A percentile compares a stretch with the other conserved stretches of the same genome.
phyloP scores from a whole-genome alignment of 1,140 invertebrate genomes.

The Drosophila ficusphila region DNA sequence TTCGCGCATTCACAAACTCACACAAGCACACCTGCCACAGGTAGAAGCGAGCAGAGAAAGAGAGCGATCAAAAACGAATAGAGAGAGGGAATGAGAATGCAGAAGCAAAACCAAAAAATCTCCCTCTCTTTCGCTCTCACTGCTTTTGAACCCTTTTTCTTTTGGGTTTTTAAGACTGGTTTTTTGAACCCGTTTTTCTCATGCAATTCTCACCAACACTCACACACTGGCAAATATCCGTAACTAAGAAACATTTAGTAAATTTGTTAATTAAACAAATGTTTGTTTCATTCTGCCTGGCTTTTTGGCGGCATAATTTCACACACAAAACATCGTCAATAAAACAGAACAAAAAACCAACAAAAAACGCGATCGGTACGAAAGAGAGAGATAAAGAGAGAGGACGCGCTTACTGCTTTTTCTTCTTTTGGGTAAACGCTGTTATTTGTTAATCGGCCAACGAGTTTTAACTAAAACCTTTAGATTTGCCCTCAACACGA shows the following conservation, averaged over 20 bases:
- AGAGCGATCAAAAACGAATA: conserved; percentile 1
- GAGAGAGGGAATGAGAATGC: conserved; percentile 1
- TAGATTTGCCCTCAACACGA: not conserved
- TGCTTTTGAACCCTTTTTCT: conserved; percentile 62
- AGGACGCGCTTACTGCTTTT: conserved; percentile 29
- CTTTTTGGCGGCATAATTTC: conserved; percentile 19
- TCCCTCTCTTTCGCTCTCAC: conserved; percentile 22
- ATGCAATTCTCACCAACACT: conserved; percentile 60
- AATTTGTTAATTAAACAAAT: conserved; percentile 22
- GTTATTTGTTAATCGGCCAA: not conserved
- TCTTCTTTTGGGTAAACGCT: not conserved
- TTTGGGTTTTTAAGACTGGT: conserved; percentile 55
- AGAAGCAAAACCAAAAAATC: not conserved
- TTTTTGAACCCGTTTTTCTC: conserved; percentile 71
- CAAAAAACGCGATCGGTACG: conserved; percentile 41
- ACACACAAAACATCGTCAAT: conserved; percentile 31
- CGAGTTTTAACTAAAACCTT: conserved; percentile 13
- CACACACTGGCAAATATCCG: conserved; percentile 6
- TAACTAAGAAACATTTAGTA: conserved; percentile 15
- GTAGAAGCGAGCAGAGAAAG: conserved; percentile 28
- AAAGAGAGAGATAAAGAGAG: no score
- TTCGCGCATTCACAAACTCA: conserved; percentile 56
- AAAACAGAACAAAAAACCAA: conserved; percentile 41
- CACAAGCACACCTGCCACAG: conserved; percentile 69
- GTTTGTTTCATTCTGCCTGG: conserved; percentile 16